Conservation (phyloP, 1,140 invertebrate species). For the Euura lappo region DNA sequence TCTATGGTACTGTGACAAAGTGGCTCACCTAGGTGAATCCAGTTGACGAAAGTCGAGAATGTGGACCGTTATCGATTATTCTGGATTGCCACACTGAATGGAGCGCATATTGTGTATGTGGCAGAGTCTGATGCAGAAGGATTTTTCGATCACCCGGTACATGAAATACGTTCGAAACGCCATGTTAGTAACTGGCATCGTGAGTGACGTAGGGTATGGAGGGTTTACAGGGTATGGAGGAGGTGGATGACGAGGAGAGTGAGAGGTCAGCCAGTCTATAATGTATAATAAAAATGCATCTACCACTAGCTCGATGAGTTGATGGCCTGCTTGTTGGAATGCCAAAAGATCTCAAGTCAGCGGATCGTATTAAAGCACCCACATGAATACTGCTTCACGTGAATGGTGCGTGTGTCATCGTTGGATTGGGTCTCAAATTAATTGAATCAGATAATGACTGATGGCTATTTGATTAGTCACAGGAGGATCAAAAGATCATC, state of each 20-base stretch:
- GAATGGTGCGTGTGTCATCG: too few relatives aligned
- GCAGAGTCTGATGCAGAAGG: too few relatives aligned
- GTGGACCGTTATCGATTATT: too few relatives aligned
- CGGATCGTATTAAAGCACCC: neutral
- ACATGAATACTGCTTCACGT: too few relatives aligned
- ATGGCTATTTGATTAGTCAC: neutral
- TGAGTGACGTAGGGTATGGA: constrained; percentile 62
- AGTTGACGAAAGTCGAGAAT: neutral
- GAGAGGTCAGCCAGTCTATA: constrained; percentile 58
- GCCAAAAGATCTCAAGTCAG: constrained; percentile 60
- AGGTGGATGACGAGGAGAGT: constrained; percentile 29
- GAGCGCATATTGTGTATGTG: too few relatives aligned
- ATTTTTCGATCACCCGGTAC: constrained; percentile 55
- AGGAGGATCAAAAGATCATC: neutral
- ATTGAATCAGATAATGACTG: neutral
- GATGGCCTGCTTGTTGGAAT: constrained; percentile 62
- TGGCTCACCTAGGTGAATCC: neutral
- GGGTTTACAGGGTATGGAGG: constrained; percentile 21
- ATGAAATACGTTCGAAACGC: constrained; percentile 60
- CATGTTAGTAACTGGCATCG: constrained; percentile 60
- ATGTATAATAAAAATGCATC: constrained; percentile 64
- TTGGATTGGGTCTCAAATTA: neutral
- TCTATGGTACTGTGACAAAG: neutral
- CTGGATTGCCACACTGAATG: too few relatives aligned
- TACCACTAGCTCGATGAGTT: constrained; percentile 60